Conservation (phyloP, 2,113 vertebrate genomes). For the Bostrychus sinensis region DNA sequence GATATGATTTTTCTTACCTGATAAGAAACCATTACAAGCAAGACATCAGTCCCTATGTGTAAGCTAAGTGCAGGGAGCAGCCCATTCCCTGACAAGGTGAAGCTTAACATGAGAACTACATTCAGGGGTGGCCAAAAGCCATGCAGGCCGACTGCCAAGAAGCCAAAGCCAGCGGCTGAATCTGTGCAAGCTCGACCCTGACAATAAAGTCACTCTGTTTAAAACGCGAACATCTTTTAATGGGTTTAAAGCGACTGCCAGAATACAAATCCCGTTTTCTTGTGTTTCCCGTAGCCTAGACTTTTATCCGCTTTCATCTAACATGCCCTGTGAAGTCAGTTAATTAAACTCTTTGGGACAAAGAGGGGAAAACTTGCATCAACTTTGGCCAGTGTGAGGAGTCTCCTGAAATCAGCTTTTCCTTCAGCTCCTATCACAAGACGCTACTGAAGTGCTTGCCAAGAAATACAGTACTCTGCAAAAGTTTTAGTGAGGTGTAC, state of each 20-base stretch:
- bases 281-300: slow-evolving; percentile 47
- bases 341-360: slow-evolving; percentile 64
- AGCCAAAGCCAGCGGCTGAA: slow-evolving; percentile 61
- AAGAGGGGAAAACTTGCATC: slow-evolving; percentile 58
- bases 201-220: slow-evolving; percentile 57
- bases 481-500: background rate
- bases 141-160: slow-evolving; percentile 65
- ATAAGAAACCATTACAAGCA: slow-evolving; percentile 52
- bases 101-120: slow-evolving; percentile 55
- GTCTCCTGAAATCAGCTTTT: slow-evolving; percentile 34
- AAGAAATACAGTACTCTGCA: slow-evolving; percentile 17
- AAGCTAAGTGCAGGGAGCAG: slow-evolving; percentile 43
- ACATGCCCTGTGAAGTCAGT: slow-evolving; percentile 63
- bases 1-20: slow-evolving; percentile 22
- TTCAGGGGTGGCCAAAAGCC: slow-evolving; percentile 64
- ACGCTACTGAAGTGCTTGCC: slow-evolving; percentile 15
- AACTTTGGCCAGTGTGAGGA: slow-evolving; percentile 44
- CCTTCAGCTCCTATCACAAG: slow-evolving; percentile 41
- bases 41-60: slow-evolving; percentile 30
- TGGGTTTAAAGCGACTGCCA: slow-evolving; percentile 52
- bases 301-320: slow-evolving; percentile 65
- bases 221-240: slow-evolving; percentile 65
- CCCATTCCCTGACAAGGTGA: slow-evolving; percentile 48
- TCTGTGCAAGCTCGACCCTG: slow-evolving; percentile 49
- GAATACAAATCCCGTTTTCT: slow-evolving; percentile 64